phyloP scores from a whole-genome alignment of 1,140 invertebrate species.

The Sogatella furcifera region DNA sequence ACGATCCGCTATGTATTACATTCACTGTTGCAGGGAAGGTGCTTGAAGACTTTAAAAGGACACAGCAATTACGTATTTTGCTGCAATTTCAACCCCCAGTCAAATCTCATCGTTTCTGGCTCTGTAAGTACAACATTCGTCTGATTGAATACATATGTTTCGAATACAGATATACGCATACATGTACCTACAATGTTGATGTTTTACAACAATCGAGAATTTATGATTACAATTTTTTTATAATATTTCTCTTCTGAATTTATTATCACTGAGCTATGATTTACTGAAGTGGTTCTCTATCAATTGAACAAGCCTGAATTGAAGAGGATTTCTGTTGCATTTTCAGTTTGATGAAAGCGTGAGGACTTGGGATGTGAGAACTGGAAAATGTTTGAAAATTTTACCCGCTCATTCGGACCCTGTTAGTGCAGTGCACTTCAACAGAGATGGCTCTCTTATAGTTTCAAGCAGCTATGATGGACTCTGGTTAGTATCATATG shows the following conservation, averaged over 20 bases:
- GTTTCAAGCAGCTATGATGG: conserved; percentile 99
- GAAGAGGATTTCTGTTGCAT: not conserved
- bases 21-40: conserved; percentile 65
- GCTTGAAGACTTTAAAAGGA: conserved; percentile 96
- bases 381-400: conserved; percentile 94
- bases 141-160: too few relatives aligned
- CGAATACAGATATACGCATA: too few relatives aligned
- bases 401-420: conserved; percentile 98
- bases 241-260: too few relatives aligned
- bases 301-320: too few relatives aligned
- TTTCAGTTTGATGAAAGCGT: conserved; percentile 96
- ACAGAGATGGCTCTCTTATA: conserved; percentile 95
- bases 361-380: conserved; percentile 98
- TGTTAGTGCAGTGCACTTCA: conserved; percentile 97
- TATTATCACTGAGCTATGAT: too few relatives aligned
- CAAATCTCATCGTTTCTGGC: conserved; percentile 97
- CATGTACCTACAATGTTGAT: too few relatives aligned
- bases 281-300: too few relatives aligned
- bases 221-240: too few relatives aligned
- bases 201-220: too few relatives aligned
- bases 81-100: conserved; percentile 99
- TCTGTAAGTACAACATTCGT: conserved; percentile 51
- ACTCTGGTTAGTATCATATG: conserved; percentile 55
- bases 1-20: too few relatives aligned
- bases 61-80: conserved; percentile 99